Evolutionary conservation across 1,140 invertebrate species (phyloP), one percentile per base, ranked within the genome.

Genomic region (Drosophila pachea): DNA sequence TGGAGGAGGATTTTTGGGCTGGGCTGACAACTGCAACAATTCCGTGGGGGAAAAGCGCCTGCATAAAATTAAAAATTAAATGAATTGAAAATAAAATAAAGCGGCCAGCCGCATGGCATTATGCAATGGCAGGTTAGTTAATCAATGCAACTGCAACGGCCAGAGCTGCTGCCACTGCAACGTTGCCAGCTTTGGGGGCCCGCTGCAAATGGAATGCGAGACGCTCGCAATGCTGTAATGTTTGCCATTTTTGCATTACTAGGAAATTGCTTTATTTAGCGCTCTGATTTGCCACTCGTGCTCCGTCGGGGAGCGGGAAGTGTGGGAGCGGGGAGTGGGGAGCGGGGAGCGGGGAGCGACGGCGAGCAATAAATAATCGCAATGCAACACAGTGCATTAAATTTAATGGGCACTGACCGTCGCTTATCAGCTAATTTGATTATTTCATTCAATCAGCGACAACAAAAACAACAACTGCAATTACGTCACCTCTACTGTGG

Each of bases 241-340:
- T 55, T 76, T 64, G 65, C 60, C 79, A 70, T 70, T 72, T 45
- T 66, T 52, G 71, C 71, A 67, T 72, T 65, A 66, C 76, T 62
- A 62, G 79, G 65, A 83, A 84, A 83, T 83, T 76, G 52, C 79
- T 83, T 84, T 65, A 84, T 83, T 83, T 83, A 73, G 60, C 42
- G 32, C 54, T 43, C 38, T 47, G 45, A 22, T 42, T 49, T 45
- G 40, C 52, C 69, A n/a, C n/a, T n/a, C n/a, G n/a, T n/a, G n/a
- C n/a, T n/a, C n/a, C n/a, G n/a, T n/a, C n/a, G n/a, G n/a, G n/a
- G n/a, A n/a, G n/a, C n/a, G n/a, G n/a, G n/a, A n/a, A n/a, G n/a
- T n/a, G n/a, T n/a, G n/a, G n/a, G n/a, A n/a, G n/a, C n/a, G n/a
- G n/a, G n/a, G n/a, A n/a, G n/a, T n/a, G n/a, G n/a, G n/a, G n/a